Evolutionary conservation across 1,140 invertebrate species (phyloP).

Genomic region (Acromyrmex charruanus): DNA sequence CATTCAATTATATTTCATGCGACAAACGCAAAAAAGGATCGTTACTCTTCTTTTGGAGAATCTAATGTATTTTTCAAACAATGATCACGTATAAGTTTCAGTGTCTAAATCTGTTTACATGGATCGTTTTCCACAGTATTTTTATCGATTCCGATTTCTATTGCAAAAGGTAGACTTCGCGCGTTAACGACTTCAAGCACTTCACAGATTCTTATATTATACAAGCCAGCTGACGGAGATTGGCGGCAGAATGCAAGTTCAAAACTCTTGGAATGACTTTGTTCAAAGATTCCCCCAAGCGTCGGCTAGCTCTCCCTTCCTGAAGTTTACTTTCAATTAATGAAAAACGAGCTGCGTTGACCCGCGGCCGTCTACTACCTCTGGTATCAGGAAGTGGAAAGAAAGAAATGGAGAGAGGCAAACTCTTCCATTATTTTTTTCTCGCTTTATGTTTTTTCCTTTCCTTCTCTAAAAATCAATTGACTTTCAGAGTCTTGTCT

Average conservation of each 20-base stretch:
- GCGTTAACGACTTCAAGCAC: constrained; percentile 47
- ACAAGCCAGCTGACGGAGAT: constrained; percentile 57
- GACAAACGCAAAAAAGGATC: not conserved
- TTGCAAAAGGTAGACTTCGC: constrained; percentile 17
- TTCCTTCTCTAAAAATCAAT: constrained; percentile 32
- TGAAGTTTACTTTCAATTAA: constrained; percentile 79
- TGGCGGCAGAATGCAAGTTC: constrained; percentile 67
- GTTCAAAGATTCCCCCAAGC: constrained; percentile 69
- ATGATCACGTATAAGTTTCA: not conserved
- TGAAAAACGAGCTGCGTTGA: constrained; percentile 78
- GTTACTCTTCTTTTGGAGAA: not conserved
- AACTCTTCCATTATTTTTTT: constrained; percentile 62
- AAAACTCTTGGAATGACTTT: constrained; percentile 71
- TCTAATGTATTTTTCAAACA: constrained; percentile 13
- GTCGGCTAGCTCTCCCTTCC: constrained; percentile 50
- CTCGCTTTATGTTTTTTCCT: constrained; percentile 5
- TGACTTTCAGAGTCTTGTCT: not conserved
- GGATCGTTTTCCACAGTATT: constrained; percentile 1
- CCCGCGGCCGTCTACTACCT: constrained; percentile 66
- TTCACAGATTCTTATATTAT: constrained; percentile 61
- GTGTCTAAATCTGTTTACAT: not conserved
- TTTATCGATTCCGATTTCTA: constrained; percentile 12
- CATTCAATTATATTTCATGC: constrained; percentile 3
- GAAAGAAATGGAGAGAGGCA: constrained; percentile 44
- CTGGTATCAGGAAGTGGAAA: constrained; percentile 47